Evolutionary conservation across 2,797 vertebrate genomes (phyloP).

Genomic region (Columba guinea): DNA sequence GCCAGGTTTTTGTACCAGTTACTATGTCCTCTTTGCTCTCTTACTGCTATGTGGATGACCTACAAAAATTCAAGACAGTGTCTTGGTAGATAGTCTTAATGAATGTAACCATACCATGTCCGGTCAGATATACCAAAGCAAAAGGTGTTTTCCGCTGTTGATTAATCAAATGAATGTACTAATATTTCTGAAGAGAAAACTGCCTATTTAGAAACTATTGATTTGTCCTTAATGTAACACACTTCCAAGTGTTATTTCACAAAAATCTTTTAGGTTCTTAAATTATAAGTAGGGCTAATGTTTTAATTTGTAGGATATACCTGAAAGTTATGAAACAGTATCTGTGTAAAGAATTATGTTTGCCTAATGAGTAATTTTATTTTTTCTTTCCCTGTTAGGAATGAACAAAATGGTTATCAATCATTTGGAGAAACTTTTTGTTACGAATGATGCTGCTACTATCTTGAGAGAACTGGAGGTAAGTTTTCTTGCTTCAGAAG

Average conservation of each 20-base stretch:
- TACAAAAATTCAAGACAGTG: neutral
- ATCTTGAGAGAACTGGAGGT: slow-evolving; percentile 97
- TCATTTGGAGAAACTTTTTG: slow-evolving; percentile 96
- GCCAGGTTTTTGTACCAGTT: neutral
- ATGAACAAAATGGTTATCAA: slow-evolving; percentile 99
- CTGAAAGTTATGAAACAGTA: neutral
- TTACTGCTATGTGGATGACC: neutral
- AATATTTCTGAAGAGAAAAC: neutral
- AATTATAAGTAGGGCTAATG: neutral
- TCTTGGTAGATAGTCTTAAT: neutral
- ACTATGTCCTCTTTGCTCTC: neutral
- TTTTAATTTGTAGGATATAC: neutral
- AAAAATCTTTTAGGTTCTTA: neutral
- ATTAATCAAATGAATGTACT: neutral
- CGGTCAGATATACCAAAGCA: neutral
- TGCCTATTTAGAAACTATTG: neutral
- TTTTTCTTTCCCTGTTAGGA: slow-evolving; percentile 73
- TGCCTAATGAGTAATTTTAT: neutral
- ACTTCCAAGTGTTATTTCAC: neutral
- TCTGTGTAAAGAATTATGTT: neutral
- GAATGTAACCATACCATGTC: neutral
- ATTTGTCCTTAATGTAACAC: neutral
- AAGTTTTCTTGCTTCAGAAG: slow-evolving; percentile 18
- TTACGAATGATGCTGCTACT: slow-evolving; percentile 97
- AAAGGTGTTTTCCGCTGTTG: neutral